phyloP scores from a whole-genome alignment of 2,797 vertebrate genomes.

The Crenichthys baileyi region DNA sequence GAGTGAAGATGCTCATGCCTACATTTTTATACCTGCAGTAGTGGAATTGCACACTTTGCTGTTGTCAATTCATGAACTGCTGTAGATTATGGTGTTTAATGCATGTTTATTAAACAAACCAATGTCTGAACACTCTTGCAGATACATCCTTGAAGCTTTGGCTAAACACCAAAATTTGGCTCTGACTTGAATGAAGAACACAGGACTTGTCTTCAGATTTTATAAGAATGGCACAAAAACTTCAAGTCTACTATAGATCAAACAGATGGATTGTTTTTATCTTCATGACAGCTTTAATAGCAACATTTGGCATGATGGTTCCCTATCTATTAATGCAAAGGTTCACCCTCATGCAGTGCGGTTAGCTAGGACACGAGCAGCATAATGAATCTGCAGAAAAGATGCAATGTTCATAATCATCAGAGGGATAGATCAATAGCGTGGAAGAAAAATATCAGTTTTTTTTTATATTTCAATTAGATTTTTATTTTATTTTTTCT shows the following conservation, averaged over 20 bases:
- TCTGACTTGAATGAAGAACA: background rate
- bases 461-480: background rate
- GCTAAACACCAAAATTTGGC: background rate
- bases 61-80: background rate
- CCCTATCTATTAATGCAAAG: background rate
- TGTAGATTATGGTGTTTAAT: background rate
- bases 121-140: background rate
- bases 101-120: background rate
- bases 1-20: conserved; percentile 42
- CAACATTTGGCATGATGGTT: no score
- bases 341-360: background rate
- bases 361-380: background rate
- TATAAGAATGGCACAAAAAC: background rate
- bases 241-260: background rate
- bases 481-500: background rate
- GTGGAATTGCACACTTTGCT: background rate
- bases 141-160: background rate
- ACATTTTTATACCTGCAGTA: conserved; percentile 6
- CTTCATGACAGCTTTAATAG: background rate
- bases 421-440: no score
- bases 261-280: background rate
- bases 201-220: background rate
- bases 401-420: background rate
- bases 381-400: background rate
- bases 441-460: background rate